Conservation (phyloP, 2,888 invertebrate species). For the Cataglyphis rosenhaueri region DNA sequence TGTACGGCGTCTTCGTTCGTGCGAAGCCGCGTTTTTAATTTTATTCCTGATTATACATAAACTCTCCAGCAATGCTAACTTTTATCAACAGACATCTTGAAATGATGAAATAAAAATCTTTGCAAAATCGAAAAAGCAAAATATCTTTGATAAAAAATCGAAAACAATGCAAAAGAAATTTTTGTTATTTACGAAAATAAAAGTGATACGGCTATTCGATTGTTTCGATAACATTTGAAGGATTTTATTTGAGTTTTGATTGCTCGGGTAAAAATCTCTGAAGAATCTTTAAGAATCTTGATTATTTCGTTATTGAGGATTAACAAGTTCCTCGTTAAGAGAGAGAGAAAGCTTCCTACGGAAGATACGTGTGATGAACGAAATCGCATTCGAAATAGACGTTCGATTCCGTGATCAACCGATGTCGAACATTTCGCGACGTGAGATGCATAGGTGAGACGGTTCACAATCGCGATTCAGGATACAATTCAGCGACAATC, state of each 20-base stretch:
- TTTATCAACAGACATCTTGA: background rate
- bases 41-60: background rate
- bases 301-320: constrained; percentile 16
- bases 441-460: constrained; percentile 17
- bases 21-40: constrained; percentile 27
- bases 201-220: background rate
- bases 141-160: background rate
- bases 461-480: constrained; percentile 36
- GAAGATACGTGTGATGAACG: constrained; percentile 12
- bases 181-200: background rate
- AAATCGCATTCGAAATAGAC: background rate
- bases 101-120: background rate
- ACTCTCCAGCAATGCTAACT: background rate
- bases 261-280: constrained; percentile 7
- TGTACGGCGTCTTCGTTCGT: background rate
- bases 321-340: constrained; percentile 1
- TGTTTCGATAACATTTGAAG: background rate
- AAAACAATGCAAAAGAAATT: constrained; percentile 20
- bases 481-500: constrained; percentile 39
- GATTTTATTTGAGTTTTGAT: background rate
- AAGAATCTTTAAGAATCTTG: constrained; percentile 1
- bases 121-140: background rate
- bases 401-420: constrained; percentile 18
- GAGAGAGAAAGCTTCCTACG: background rate
- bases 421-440: constrained; percentile 13